Evolutionary conservation across 2,113 vertebrate species (phyloP), one percentile per base, ranked within the genome.

Genomic region (Canis aureus): DNA sequence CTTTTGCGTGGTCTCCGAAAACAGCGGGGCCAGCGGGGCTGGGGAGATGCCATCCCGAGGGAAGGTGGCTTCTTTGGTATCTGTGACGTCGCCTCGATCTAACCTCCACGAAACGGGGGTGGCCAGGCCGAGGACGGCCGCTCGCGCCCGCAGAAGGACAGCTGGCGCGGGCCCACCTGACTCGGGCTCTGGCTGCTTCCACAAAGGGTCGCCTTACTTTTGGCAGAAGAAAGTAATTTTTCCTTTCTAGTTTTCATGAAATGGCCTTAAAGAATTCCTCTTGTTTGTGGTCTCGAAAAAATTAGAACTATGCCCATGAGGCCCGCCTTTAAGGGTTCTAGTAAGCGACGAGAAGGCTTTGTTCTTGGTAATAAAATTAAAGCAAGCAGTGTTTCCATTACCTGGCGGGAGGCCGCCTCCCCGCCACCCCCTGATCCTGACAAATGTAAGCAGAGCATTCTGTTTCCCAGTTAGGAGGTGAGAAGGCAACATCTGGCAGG

Each of bases 211-310:
- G 57, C 85, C 98, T 97, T 96, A 96, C 96, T 94, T 97, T 98
- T 97, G 97, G 79, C 0, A 11, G 80, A 97, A 93, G 32, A 84
- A 95, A 97, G 64, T 51, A 22, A 74, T 78, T 95, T 60, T 97
- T 38, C 55, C 92, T 98, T 98, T 96, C 90, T 69, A 81, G 93
- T 98, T 97, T 96, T 43, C 87, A 51, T 97, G 67, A 97, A 93
- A 91, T 89, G 83, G 11, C 43, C 78, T 87, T 69, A 97, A 67
- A 97, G 43, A 92, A 95, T 94, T 98, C 95, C 60, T 96, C 78
- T 98, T 96, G 43, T 94, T 98, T 98, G 79, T 98, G 94, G 97
- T 96, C 96, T 94, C 93, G 27, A 74, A 98, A 98, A 98, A 98
- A 98, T 98, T 95, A 98, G 91, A 98, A 97, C 92, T 98, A 71